These are phyloP conservation scores for Dynastes tityus DNA, from an alignment of 2,888 invertebrate species.

Conservation along the genomic window DNA sequence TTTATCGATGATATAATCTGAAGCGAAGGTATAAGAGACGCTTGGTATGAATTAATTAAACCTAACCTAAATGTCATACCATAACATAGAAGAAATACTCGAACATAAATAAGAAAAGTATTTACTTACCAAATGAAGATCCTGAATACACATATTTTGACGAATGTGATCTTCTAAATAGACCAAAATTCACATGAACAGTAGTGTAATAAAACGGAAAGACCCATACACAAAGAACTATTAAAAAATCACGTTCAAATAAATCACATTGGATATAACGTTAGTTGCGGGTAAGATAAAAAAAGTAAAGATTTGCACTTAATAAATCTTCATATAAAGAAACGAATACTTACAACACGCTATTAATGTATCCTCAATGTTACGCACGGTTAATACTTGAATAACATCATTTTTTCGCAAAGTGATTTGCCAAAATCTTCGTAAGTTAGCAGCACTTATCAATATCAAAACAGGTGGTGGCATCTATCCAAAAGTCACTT, in stretches of 20 bases:
- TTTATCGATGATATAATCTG: not conserved
- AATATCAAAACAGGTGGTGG: conserved; percentile 3
- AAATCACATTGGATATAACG: conserved; percentile 41
- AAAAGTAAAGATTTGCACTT: conserved; percentile 19
- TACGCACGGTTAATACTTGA: conserved; percentile 46
- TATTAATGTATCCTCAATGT: conserved; percentile 40
- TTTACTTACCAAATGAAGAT: conserved; percentile 46
- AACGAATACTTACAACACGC: conserved; percentile 42
- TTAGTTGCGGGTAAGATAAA: conserved; percentile 30
- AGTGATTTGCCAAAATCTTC: conserved; percentile 50
- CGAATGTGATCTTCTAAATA: conserved; percentile 39
- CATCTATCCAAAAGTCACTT: conserved; percentile 16
- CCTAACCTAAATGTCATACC: conserved; percentile 43
- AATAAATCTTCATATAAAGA: conserved; percentile 38
- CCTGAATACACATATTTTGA: conserved; percentile 46
- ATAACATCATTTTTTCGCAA: conserved; percentile 48
- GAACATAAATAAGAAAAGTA: conserved; percentile 23
- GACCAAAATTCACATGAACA: conserved; percentile 37
- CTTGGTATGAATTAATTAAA: conserved; percentile 36
- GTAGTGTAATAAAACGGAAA: conserved; percentile 45
- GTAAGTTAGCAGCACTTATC: conserved; percentile 50
- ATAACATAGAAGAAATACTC: conserved; percentile 23
- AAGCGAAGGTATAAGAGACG: conserved; percentile 12
- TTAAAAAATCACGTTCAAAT: conserved; percentile 43
- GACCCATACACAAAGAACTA: conserved; percentile 53